phyloP scores from a whole-genome alignment of 1,140 invertebrate genomes.

The Metopolophium dirhodum region DNA sequence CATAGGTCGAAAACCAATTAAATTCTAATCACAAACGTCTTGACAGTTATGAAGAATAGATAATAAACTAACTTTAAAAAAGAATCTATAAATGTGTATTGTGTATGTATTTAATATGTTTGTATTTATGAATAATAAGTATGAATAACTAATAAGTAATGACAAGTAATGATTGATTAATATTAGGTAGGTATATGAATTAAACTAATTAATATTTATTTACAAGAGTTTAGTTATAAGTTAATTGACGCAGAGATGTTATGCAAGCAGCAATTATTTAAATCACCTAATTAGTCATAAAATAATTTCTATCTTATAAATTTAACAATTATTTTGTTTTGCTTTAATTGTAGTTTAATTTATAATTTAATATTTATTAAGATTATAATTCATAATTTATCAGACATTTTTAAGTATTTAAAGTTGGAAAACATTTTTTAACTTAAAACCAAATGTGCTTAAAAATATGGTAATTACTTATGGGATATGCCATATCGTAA shows the following conservation, averaged over 20 bases:
- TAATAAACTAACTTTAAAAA: neutral
- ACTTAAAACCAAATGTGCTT: neutral
- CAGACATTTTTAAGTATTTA: neutral
- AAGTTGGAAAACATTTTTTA: neutral
- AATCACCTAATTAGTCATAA: neutral
- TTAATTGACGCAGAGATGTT: neutral
- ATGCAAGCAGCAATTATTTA: neutral
- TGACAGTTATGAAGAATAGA: constrained; percentile 35
- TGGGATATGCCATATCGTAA: neutral
- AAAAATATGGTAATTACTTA: neutral
- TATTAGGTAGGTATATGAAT: neutral
- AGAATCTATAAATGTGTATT: neutral
- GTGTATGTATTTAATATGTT: neutral
- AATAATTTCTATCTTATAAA: constrained; percentile 12
- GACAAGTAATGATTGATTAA: neutral
- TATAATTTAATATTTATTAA: neutral
- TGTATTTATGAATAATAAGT: neutral
- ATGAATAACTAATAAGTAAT: neutral
- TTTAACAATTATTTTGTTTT: constrained; percentile 8
- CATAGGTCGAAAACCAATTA: constrained; percentile 12
- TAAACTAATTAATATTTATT: constrained; percentile 27
- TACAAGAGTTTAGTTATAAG: neutral
- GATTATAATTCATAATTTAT: neutral
- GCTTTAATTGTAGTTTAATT: neutral
- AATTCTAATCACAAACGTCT: neutral